Base-by-base conservation (phyloP, 2,797 vertebrate species). In the Distichodus sexfasciatus region DNA sequence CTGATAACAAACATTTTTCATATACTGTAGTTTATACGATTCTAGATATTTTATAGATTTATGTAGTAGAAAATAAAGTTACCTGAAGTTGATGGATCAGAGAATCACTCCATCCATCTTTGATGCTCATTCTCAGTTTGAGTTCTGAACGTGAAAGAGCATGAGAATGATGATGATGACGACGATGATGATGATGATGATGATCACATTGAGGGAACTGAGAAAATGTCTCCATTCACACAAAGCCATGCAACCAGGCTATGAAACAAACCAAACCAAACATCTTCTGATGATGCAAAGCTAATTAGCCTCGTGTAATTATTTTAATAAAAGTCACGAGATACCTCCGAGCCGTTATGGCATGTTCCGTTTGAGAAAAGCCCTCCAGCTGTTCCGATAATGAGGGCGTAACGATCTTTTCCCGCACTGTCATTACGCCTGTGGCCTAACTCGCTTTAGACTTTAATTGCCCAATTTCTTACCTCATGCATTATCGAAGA, bases 401-500 rank as follows among this genome's bases (percentile, higher is more conserved):
- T 72, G 44, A 59, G 50, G 58, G 33, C 28, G 41, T 66, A 72
- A 72, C 51, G 35, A 51, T 65, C 19, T 33, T 71, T 33, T 29
- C 38, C 53, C 43, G 26, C 33, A 41, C 47, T 43, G 43, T 51
- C 53, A 51, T 65, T 43, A 65, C 17, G 41, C 47, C n/a, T 10
- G 44, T 41, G 46, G 61, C 24, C 46, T 24, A 58, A 66, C 24
- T 33, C 43, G 4, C 14, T 35, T 33, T 41, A 65, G 43, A 21
- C 17, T 66, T 28, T 65, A 72, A 72, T 65, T 72, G 69, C 53
- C 17, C 47, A 31, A 15, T 58, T 46, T 58, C 35, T 23, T 54
- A 64, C 61, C 43, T 48, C 51, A 59, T 65, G 44, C 6, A 50
- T 65, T 72, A 50, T 65, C 44, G 33, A 28, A 15, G 26, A 51